Percentiles rank a stretch among this genome's conserved stretches.
Conservation (phyloP, 2,113 vertebrate species). For the Sorex araneus region DNA sequence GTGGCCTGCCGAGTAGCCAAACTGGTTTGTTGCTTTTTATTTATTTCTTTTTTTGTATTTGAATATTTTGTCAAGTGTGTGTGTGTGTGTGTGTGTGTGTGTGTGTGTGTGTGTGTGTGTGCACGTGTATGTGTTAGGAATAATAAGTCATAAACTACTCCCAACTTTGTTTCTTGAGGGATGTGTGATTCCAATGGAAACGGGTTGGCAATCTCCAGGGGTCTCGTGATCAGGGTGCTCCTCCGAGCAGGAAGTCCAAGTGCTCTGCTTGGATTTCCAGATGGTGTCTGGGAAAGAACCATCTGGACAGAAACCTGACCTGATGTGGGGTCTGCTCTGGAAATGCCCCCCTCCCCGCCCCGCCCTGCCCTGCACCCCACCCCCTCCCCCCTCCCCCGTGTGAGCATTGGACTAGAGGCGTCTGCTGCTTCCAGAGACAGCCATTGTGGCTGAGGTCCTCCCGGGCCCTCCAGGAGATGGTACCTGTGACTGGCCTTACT, state of each 20-base stretch:
- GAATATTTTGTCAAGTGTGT: conserved; percentile 76
- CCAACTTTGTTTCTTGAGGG: conserved; percentile 80
- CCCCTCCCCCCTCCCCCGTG: not conserved
- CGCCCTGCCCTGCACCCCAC: no score
- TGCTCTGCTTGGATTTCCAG: conserved; percentile 16
- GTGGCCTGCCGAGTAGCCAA: conserved; percentile 76
- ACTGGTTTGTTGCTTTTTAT: conserved; percentile 40
- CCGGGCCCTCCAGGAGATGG: conserved; percentile 7
- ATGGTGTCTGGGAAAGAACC: conserved; percentile 31
- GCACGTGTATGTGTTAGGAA: conserved; percentile 79
- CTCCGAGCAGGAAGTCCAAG: not conserved
- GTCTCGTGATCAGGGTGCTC: not conserved
- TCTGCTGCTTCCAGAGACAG: conserved; percentile 7
- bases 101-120: not conserved
- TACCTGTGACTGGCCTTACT: conserved; percentile 78
- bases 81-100: not conserved
- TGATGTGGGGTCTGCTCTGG: not conserved
- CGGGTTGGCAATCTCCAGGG: conserved; percentile 69
- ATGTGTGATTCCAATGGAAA: conserved; percentile 74
- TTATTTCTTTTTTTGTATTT: conserved; percentile 76
- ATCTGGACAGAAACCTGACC: not conserved
- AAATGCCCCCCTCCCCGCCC: no score
- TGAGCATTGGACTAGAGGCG: not conserved
- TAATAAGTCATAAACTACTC: conserved; percentile 85
- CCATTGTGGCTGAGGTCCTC: conserved; percentile 31